Base-by-base conservation (phyloP, 1,140 invertebrate species). In the Gryllus bimaculatus region DNA sequence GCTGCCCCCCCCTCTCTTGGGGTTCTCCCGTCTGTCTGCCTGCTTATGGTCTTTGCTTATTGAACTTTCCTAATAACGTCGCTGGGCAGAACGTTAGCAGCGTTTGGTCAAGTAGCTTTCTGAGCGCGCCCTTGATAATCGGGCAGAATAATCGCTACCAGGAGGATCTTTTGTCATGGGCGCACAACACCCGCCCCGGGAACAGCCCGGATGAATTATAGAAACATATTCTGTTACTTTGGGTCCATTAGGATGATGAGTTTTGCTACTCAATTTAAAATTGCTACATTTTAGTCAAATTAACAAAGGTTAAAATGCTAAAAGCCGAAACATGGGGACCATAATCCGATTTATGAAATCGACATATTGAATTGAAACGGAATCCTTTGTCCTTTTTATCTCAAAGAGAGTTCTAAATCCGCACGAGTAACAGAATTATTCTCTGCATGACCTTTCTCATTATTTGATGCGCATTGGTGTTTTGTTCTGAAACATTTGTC, bases 271-370 rank as follows among this genome's bases (percentile, higher is more conserved):
- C 54, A 66, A 66, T 66, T 66, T 66, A 66, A 66, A 66, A 66
- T 66, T 10, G 54, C 54, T 66, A 7, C 54, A 66, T 66, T 66
- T 66, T 66, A 66, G 54, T 66, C 54, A 66, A 66, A 66, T 66
- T 66, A 66, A 66, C 54, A 66, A 66, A 66, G 54, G 54, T 66
- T 66, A 66, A 66, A 66, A 66, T 66, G 54, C 54, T 13, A 66
- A 66, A 66, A 66, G 18, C 10, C 54, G 10, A 66, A 18, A 66
- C 26, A 39, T 39, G 18, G 10, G 54, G 54, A 10, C 18, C 54
- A 66, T 66, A 66, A 66, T 66, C 54, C 54, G 54, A 66, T 66
- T 66, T 66, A 66, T 66, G 54, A 66, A 66, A 66, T 66, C 54
- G 54, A 7, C 54, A 66, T 66, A 66, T 66, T 66, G 54, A 66